These are phyloP conservation scores for Augochlorella aurata DNA, from an alignment of 2,888 invertebrate species.

Conservation along the genomic window DNA sequence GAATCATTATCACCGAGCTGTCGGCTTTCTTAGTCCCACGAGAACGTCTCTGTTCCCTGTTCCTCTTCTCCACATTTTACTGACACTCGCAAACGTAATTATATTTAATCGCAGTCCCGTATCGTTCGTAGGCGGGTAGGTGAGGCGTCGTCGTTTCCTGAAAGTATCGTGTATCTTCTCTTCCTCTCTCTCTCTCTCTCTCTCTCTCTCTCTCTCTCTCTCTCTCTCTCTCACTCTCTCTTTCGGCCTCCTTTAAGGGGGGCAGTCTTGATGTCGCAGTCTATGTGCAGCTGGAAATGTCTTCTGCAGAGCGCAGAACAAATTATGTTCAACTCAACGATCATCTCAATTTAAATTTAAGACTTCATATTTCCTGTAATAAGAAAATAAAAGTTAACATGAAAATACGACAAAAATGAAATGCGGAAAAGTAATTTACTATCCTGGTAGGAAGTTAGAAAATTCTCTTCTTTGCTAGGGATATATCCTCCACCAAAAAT, in stretches of 20 bases:
- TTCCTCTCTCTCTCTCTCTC: neutral
- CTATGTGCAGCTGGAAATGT: neutral
- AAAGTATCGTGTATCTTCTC: slow-evolving; percentile 39
- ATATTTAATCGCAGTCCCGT: slow-evolving; percentile 73
- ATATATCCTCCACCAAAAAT: neutral
- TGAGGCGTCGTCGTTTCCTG: slow-evolving; percentile 34
- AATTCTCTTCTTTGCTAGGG: neutral
- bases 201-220: neutral
- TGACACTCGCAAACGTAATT: slow-evolving; percentile 74
- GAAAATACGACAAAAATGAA: neutral
- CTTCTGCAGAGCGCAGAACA: neutral
- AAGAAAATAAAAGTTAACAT: neutral
- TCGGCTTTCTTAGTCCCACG: slow-evolving; percentile 65
- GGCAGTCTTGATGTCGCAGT: neutral
- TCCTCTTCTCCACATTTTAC: slow-evolving; percentile 69
- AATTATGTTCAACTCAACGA: neutral
- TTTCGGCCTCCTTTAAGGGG: neutral
- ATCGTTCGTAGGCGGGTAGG: slow-evolving; percentile 47
- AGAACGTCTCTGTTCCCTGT: slow-evolving; percentile 60
- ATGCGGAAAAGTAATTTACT: neutral
- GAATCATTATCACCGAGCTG: slow-evolving; percentile 80
- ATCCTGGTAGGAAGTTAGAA: neutral
- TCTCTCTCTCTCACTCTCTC: neutral
- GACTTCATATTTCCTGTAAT: neutral
- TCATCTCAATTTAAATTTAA: neutral